phyloP scores from a whole-genome alignment of 2,888 invertebrate species.

The Oxyscelio sp. region DNA sequence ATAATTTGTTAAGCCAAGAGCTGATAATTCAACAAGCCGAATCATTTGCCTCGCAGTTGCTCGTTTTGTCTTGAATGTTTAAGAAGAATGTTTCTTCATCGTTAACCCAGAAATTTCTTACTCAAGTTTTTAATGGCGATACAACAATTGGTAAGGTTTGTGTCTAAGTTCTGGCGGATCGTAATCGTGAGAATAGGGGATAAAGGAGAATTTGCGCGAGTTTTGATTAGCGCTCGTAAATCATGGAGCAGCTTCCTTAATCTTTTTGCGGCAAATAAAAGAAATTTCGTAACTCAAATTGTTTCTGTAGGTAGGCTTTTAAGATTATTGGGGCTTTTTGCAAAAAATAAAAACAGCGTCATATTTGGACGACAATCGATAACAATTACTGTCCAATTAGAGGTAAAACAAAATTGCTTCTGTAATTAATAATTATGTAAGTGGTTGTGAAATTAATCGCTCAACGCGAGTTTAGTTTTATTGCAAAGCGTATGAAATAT shows the following conservation, averaged over 20 bases:
- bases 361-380: conserved; percentile 25
- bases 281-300: conserved; percentile 70
- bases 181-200: conserved; percentile 62
- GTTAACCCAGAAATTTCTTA: conserved; percentile 57
- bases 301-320: conserved; percentile 67
- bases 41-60: neutral
- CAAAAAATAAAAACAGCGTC: conserved; percentile 57
- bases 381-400: too few species aligned
- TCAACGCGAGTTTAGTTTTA: too few species aligned
- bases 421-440: neutral
- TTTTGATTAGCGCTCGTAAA: conserved; percentile 75
- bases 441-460: too few species aligned
- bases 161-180: conserved; percentile 52
- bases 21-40: conserved; percentile 25
- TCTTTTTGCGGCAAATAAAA: conserved; percentile 64
- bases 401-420: too few species aligned
- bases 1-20: conserved; percentile 17
- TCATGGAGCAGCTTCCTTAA: conserved; percentile 68
- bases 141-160: conserved; percentile 58
- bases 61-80: conserved; percentile 6
- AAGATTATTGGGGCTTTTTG: conserved; percentile 50
- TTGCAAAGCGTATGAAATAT: too few species aligned
- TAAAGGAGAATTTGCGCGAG: conserved; percentile 35
- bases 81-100: conserved; percentile 46
- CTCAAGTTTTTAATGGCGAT: conserved; percentile 53